Conservation (phyloP, 1,140 invertebrate species). For the Chlorops oryzae region DNA sequence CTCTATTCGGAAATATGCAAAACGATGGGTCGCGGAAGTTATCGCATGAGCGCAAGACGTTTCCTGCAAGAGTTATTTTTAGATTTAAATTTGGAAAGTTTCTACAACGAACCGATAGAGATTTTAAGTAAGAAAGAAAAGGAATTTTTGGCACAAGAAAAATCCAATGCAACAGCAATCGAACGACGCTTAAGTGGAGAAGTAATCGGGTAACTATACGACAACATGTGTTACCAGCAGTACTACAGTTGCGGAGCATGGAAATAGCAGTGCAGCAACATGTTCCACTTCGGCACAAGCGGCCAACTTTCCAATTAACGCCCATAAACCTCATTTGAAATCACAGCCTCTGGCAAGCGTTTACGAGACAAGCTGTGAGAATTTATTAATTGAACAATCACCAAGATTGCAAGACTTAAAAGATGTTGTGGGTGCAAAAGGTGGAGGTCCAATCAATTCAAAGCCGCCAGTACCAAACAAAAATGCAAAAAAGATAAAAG, state of each 20-base stretch:
- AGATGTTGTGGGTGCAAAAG: neutral
- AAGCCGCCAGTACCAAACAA: neutral
- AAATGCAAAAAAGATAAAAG: constrained; percentile 1
- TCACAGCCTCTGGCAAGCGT: constrained; percentile 42
- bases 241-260: no score
- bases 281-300: constrained; percentile 6
- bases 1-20: constrained; percentile 88
- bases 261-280: neutral
- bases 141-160: no score
- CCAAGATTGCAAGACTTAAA: constrained; percentile 19
- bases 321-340: constrained; percentile 31
- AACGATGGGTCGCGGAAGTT: constrained; percentile 70
- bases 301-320: neutral
- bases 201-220: no score
- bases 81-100: constrained; percentile 69
- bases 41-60: constrained; percentile 73
- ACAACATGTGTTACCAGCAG: no score
- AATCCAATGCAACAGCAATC: no score
- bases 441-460: neutral
- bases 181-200: no score
- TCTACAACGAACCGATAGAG: constrained; percentile 49
- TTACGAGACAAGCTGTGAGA: constrained; percentile 45
- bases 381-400: constrained; percentile 35
- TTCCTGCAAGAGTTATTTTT: constrained; percentile 93
- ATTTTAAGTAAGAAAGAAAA: constrained; percentile 34